Percentiles rank a stretch among this genome's conserved stretches.
phyloP scores from a whole-genome alignment of 2,797 vertebrate species.

The Threskiornis aethiopicus region DNA sequence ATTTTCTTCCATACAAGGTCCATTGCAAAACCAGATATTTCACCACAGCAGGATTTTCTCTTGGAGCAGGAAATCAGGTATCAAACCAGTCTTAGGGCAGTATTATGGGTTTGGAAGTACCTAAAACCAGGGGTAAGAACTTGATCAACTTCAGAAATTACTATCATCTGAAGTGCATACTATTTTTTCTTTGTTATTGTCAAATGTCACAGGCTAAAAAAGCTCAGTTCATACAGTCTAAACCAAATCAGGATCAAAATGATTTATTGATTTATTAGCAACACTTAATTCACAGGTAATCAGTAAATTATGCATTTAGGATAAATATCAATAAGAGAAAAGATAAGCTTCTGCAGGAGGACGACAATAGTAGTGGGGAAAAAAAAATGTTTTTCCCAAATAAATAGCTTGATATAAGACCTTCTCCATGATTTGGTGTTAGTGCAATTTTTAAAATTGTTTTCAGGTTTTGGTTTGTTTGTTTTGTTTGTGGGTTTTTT shows the following conservation, averaged over 20 bases:
- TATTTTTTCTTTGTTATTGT: background rate
- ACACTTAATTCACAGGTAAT: background rate
- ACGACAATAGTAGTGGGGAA: fast-evolving
- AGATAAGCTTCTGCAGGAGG: fast-evolving
- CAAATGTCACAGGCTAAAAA: background rate
- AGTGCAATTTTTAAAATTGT: background rate
- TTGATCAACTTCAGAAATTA: background rate
- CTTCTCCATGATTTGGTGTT: background rate
- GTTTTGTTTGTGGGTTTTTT: background rate
- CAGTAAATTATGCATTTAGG: background rate
- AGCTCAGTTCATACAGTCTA: background rate
- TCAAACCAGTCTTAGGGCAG: background rate
- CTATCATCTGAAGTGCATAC: background rate
- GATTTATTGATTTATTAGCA: background rate
- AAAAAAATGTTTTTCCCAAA: background rate
- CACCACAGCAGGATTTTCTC: background rate
- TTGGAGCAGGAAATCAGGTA: background rate
- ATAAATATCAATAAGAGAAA: background rate
- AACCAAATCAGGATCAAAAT: background rate
- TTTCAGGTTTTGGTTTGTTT: background rate
- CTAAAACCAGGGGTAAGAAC: background rate
- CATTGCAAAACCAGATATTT: background rate
- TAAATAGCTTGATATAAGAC: background rate
- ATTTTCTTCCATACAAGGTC: background rate
- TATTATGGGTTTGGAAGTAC: background rate